phyloP scores from a whole-genome alignment of 2,113 vertebrate species.

The Malurus cyaneus region DNA sequence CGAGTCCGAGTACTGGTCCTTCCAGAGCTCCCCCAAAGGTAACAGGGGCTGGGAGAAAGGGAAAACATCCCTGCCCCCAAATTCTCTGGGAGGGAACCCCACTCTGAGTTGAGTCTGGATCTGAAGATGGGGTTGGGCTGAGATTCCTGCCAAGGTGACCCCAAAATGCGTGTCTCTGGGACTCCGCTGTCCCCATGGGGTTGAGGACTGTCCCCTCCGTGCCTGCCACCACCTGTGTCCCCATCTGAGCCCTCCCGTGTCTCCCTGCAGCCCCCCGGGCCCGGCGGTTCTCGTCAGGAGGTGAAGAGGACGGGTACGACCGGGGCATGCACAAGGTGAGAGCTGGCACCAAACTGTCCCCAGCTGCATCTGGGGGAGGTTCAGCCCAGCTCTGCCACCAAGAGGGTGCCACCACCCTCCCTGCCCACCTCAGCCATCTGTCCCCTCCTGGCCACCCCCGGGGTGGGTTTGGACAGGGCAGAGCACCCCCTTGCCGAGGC shows the following conservation, averaged over 20 bases:
- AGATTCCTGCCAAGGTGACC: not conserved
- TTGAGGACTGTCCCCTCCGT: not conserved
- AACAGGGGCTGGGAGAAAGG: not conserved
- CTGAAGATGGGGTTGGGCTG: not conserved
- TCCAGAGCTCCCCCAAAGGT: constrained; percentile 91
- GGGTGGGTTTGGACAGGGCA: not conserved
- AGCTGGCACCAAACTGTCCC: not conserved
- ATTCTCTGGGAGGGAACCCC: rapidly evolving
- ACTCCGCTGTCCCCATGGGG: not conserved
- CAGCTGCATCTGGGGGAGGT: not conserved
- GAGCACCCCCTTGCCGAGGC: rapidly evolving
- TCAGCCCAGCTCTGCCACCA: not conserved
- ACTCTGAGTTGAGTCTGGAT: not conserved
- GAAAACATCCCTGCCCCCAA: not conserved
- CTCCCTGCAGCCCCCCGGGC: constrained; percentile 75
- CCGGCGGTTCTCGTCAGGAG: constrained; percentile 84
- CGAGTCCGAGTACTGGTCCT: constrained; percentile 89
- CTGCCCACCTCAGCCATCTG: not conserved
- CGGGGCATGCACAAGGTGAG: constrained; percentile 83
- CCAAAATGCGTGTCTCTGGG: not conserved
- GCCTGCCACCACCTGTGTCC: not conserved
- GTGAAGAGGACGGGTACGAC: constrained; percentile 83
- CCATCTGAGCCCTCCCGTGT: not conserved
- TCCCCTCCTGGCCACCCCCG: not conserved
- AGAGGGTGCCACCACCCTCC: not conserved